These are phyloP conservation scores for Onychostoma macrolepis DNA, from an alignment of 2,113 vertebrate genomes.

Conservation along the genomic window DNA sequence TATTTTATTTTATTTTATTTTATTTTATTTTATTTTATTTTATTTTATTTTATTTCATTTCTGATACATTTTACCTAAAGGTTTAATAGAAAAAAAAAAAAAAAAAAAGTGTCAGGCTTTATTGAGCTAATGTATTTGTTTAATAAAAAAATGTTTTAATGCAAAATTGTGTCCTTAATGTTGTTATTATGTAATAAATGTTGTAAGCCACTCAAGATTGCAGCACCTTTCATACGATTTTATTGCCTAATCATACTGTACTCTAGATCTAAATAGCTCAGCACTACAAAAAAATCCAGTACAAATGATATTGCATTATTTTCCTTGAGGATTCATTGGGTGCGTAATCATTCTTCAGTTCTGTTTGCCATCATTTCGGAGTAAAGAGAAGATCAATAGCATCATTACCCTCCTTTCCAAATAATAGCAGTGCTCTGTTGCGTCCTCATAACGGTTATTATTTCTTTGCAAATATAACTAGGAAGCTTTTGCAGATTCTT, in stretches of 20 bases:
- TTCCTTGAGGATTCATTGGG: background rate
- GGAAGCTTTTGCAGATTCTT: constrained; percentile 9
- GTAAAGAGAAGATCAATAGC: background rate
- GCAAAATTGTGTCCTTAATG: background rate
- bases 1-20: no score
- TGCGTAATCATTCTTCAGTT: background rate
- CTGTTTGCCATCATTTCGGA: background rate
- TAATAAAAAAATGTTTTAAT: background rate
- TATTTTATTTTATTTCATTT: no score
- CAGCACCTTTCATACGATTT: background rate
- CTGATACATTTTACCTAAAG: no score
- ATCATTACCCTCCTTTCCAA: background rate
- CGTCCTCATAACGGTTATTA: background rate
- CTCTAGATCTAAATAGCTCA: background rate
- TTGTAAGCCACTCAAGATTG: background rate
- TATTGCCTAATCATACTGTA: background rate
- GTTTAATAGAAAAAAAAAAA: no score
- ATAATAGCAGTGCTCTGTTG: background rate
- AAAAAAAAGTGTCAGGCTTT: background rate
- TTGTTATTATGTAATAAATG: background rate
- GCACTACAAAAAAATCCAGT: background rate
- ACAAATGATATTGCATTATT: background rate
- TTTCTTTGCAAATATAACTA: constrained; percentile 20
- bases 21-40: no score
- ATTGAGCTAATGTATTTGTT: background rate